Percentiles rank a stretch among this genome's conserved stretches.
phyloP scores from a whole-genome alignment of 2,113 vertebrate species.

The Amphiprion percula region DNA sequence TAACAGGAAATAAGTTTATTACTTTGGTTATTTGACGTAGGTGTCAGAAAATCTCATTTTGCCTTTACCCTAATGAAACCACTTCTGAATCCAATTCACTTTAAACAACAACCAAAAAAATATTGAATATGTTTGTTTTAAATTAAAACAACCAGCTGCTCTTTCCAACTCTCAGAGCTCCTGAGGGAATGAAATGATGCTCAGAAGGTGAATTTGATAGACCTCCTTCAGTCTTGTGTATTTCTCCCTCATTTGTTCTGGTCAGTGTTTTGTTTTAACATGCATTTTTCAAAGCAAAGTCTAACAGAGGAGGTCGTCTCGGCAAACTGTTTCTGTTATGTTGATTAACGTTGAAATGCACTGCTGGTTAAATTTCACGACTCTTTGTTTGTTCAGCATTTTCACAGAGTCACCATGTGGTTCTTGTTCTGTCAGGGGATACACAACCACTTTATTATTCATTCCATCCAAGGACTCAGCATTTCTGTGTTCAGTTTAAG shows the following conservation, averaged over 20 bases:
- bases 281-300: conserved; percentile 24
- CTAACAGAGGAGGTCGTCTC: not conserved
- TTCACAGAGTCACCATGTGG: not conserved
- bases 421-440: not conserved
- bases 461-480: not conserved
- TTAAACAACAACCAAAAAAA: conserved; percentile 12
- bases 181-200: not conserved
- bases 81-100: not conserved
- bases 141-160: not conserved
- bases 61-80: not conserved
- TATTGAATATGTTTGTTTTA: not conserved
- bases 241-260: conserved; percentile 23
- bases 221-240: not conserved
- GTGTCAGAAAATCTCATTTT: not conserved
- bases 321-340: not conserved
- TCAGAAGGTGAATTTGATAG: conserved; percentile 8
- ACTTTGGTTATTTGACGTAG: not conserved
- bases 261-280: conserved; percentile 13
- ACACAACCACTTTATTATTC: conserved; percentile 9
- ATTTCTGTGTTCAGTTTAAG: not conserved
- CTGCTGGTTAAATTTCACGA: conserved; percentile 14
- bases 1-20: not conserved
- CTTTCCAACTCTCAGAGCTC: not conserved
- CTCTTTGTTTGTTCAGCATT: conserved; percentile 34
- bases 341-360: not conserved